phyloP scores from a whole-genome alignment of 2,113 vertebrate genomes.

The Bungarus multicinctus region DNA sequence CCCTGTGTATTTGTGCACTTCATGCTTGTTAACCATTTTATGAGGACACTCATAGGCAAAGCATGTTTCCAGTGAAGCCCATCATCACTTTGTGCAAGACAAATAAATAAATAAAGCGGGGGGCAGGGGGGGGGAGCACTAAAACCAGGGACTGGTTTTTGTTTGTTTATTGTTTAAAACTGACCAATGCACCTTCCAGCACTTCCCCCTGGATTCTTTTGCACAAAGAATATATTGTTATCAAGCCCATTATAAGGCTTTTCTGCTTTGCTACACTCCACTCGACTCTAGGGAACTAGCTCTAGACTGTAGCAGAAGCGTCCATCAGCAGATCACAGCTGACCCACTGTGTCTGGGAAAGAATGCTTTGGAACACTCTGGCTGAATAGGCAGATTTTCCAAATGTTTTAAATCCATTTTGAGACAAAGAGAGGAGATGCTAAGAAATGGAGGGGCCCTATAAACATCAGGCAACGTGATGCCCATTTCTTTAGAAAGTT shows the following conservation, averaged over 20 bases:
- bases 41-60: conserved; percentile 80
- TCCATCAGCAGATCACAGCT: conserved; percentile 91
- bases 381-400: conserved; percentile 98
- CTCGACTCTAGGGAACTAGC: conserved; percentile 86
- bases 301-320: conserved; percentile 87
- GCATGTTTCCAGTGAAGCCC: conserved; percentile 85
- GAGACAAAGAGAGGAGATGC: conserved; percentile 81
- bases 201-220: conserved; percentile 87
- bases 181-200: conserved; percentile 77
- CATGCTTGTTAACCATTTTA: conserved; percentile 78
- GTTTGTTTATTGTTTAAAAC: conserved; percentile 59
- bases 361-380: conserved; percentile 76
- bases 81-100: conserved; percentile 61
- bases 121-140: conserved; percentile 49
- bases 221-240: conserved; percentile 97
- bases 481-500: conserved; percentile 83
- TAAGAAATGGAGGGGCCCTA: conserved; percentile 91
- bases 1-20: conserved; percentile 75
- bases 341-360: conserved; percentile 81
- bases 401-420: conserved; percentile 98
- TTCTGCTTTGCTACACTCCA: conserved; percentile 78
- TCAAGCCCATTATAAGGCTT: conserved; percentile 86
- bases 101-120: conserved; percentile 57
- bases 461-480: conserved; percentile 80
- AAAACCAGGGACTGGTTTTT: conserved; percentile 65